A percentile compares a stretch with the other conserved stretches of the same genome.
Evolutionary conservation across 2,113 vertebrate genomes (phyloP).

Genomic region (Cichladusa arquata): DNA sequence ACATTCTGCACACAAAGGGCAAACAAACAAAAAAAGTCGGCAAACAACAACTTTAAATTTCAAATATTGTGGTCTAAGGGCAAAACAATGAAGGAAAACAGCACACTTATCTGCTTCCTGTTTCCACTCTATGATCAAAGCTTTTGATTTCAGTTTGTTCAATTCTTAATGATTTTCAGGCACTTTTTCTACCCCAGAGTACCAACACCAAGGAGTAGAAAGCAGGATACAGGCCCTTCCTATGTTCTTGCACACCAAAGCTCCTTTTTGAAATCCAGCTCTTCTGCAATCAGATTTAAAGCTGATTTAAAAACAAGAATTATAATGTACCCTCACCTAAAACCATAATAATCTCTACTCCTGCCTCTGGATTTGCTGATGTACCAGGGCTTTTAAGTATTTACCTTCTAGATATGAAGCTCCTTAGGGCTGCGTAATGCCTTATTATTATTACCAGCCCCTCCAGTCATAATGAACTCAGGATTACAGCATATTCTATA

Average conservation of each 20-base stretch:
- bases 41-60: not conserved
- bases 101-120: not conserved
- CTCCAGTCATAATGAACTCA: constrained; percentile 39
- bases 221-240: not conserved
- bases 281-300: constrained; percentile 24
- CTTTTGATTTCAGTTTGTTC: not conserved
- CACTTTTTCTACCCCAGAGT: not conserved
- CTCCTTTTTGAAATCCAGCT: not conserved
- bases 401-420: constrained; percentile 57
- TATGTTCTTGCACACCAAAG: not conserved
- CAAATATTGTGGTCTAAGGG: not conserved
- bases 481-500: constrained; percentile 46
- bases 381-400: constrained; percentile 42
- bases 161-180: not conserved
- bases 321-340: constrained; percentile 21
- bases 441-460: constrained; percentile 39
- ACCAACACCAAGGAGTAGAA: not conserved
- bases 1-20: not conserved
- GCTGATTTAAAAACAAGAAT: constrained; percentile 29
- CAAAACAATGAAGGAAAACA: not conserved
- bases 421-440: constrained; percentile 4
- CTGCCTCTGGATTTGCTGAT: constrained; percentile 42
- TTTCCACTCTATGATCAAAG: not conserved
- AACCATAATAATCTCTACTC: constrained; percentile 48
- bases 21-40: not conserved